Percentiles rank a stretch among this genome's conserved stretches.
Conservation (phyloP, 2,888 invertebrate genomes). For the Platycnemis pennipes region DNA sequence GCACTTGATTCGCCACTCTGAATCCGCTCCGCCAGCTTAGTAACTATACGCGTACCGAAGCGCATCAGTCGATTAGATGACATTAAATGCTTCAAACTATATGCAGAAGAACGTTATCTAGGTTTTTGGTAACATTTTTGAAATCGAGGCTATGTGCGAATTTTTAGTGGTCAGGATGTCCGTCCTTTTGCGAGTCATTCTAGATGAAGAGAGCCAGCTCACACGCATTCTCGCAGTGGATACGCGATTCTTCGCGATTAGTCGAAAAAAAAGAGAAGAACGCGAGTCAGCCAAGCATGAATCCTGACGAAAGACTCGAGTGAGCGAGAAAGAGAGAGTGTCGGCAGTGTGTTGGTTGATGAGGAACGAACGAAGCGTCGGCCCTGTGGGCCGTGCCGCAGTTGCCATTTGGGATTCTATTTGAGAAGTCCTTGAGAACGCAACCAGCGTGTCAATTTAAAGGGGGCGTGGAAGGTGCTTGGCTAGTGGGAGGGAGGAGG, state of each 20-base stretch:
- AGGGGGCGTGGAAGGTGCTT: neutral
- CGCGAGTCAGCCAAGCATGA: conserved; percentile 13
- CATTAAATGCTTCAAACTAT: no score
- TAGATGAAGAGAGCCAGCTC: neutral
- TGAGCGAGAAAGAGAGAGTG: conserved; percentile 17
- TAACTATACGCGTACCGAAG: no score
- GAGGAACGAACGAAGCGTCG: neutral
- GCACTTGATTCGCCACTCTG: no score
- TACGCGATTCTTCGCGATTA: neutral
- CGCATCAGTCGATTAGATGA: no score
- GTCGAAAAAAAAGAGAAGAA: neutral
- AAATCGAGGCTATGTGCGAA: no score
- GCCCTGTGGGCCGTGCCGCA: neutral
- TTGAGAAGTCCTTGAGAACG: conserved; percentile 53
- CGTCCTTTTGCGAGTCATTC: neutral
- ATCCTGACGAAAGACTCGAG: conserved; percentile 6
- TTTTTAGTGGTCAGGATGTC: neutral
- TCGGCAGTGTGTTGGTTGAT: neutral
- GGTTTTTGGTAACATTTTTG: no score
- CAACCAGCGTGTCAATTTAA: conserved; percentile 30
- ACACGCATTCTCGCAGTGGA: neutral
- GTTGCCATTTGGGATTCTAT: conserved; percentile 17
- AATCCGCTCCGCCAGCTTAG: no score
- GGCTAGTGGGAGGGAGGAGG: neutral
- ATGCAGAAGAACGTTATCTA: no score